Evolutionary conservation across 2,888 invertebrate species (phyloP).

Genomic region (Ophion slaviceki): DNA sequence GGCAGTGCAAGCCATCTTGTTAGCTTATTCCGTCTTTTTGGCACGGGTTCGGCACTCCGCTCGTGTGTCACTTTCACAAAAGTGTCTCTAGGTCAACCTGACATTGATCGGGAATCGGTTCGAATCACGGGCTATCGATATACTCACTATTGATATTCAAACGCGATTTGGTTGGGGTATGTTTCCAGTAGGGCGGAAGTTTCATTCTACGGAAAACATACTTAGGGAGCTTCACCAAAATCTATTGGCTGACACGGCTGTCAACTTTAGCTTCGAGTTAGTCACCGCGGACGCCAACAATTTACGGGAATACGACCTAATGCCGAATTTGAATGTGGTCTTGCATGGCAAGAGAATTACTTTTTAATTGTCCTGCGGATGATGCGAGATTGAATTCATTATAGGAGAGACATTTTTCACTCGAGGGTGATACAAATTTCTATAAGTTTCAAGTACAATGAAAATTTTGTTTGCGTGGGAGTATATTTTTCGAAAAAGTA

Average conservation of each 20-base stretch:
- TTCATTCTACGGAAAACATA: not conserved
- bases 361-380: no score
- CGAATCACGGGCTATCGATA: not conserved
- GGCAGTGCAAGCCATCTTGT: conserved; percentile 72
- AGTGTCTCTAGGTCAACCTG: not conserved
- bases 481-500: no score
- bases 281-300: no score
- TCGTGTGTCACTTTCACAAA: not conserved
- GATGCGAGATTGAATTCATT: no score
- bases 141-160: conserved; percentile 1
- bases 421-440: no score
- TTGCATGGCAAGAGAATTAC: no score
- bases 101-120: not conserved
- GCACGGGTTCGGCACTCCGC: conserved; percentile 68
- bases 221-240: not conserved
- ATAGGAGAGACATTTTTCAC: no score
- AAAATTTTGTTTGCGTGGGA: no score
- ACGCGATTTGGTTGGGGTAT: conserved; percentile 2
- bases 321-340: no score
- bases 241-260: not conserved
- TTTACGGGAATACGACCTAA: no score
- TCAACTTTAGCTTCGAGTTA: not conserved
- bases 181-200: conserved; percentile 3
- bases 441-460: no score
- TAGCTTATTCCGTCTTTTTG: conserved; percentile 79